phyloP scores from a whole-genome alignment of 2,797 vertebrate species.

The Protosalanx chinensis region DNA sequence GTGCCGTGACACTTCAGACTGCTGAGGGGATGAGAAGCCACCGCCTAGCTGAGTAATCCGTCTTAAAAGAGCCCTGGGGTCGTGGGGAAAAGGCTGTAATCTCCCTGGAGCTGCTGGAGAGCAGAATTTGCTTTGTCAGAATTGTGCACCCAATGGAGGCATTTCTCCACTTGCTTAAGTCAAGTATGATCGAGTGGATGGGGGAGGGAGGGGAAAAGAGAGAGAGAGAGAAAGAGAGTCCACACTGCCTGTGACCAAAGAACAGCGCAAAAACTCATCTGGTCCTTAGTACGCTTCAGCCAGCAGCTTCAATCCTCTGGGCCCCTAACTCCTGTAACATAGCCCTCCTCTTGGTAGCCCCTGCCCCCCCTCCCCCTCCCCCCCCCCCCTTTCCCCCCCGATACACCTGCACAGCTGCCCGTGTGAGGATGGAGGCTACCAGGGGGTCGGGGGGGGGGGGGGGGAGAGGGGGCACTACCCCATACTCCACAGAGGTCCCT shows the following conservation, averaged over 20 bases:
- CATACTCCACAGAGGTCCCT: slow-evolving; percentile 24
- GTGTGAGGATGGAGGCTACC: not conserved
- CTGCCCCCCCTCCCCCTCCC: not conserved
- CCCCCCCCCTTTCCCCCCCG: not conserved
- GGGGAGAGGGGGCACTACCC: not conserved
- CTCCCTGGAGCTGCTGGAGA: slow-evolving; percentile 24
- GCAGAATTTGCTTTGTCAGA: slow-evolving; percentile 25
- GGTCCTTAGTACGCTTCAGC: no score
- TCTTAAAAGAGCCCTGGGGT: slow-evolving; percentile 61
- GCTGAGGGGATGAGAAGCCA: slow-evolving; percentile 56
- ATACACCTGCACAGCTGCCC: not conserved
- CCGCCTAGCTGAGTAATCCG: slow-evolving; percentile 60
- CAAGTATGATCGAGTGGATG: not conserved
- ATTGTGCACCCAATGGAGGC: not conserved
- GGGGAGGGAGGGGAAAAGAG: no score
- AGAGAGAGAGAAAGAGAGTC: not conserved
- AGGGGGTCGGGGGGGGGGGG: not conserved
- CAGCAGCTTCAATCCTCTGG: no score
- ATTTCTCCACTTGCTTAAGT: not conserved
- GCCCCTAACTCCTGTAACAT: no score
- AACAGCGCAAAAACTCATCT: not conserved
- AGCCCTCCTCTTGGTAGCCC: not conserved
- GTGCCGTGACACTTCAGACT: slow-evolving; percentile 50
- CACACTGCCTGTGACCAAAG: not conserved
- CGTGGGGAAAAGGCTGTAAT: slow-evolving; percentile 61